Evolutionary conservation across 2,797 vertebrate species (phyloP).

Genomic region (Coilia nasus): DNA sequence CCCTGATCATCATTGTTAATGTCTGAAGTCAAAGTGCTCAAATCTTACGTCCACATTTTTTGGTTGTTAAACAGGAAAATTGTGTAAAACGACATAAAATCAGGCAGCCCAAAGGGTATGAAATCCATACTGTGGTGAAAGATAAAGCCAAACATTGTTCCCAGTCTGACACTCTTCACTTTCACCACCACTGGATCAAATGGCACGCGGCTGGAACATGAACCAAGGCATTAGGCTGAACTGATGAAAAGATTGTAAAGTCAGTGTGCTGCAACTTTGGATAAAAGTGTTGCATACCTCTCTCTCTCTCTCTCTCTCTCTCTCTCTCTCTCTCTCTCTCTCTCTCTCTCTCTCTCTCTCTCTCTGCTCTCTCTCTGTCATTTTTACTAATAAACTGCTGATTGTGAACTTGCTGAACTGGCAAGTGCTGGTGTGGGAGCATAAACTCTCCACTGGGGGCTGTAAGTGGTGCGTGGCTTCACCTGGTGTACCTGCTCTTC

Average conservation of each 20-base stretch:
- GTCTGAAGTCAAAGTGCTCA: no score
- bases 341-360: background rate
- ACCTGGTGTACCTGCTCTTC: no score
- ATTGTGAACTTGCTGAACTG: no score
- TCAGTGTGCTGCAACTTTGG: background rate
- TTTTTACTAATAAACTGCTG: no score
- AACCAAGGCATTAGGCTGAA: background rate
- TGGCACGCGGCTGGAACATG: background rate
- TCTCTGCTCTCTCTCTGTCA: background rate
- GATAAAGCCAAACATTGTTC: background rate
- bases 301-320: no score
- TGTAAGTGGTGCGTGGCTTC: no score
- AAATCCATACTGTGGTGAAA: background rate
- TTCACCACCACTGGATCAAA: background rate
- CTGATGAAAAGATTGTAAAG: background rate
- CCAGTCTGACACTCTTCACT: background rate
- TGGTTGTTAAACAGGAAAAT: background rate
- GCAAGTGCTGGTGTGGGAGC: no score
- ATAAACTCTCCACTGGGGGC: no score
- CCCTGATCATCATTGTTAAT: background rate
- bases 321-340: background rate
- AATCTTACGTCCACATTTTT: no score
- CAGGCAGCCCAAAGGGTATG: background rate
- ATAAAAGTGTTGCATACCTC: background rate
- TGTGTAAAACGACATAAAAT: background rate